These are phyloP conservation scores for Mus musculus DNA, from an alignment of 2,113 vertebrate genomes.

Conservation along the genomic window DNA sequence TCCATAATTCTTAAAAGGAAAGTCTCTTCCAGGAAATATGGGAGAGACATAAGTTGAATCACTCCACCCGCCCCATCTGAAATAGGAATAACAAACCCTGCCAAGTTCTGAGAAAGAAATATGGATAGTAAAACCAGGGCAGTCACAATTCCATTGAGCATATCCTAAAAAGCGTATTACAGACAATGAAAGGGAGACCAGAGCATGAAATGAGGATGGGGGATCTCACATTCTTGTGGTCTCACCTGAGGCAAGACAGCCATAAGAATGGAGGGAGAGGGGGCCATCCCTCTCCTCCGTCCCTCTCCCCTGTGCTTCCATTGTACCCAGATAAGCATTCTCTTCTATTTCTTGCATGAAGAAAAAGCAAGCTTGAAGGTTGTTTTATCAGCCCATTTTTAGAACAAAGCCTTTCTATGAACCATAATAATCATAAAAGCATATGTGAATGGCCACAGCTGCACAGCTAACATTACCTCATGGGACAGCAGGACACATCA, in stretches of 20 bases:
- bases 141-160: background rate
- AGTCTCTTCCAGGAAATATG: background rate
- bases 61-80: background rate
- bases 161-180: background rate
- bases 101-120: background rate
- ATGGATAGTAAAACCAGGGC: background rate
- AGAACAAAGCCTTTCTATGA: background rate
- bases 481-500: background rate
- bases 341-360: background rate
- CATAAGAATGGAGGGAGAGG: background rate
- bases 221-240: background rate
- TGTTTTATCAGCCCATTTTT: background rate
- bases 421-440: background rate
- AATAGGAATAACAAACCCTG: background rate
- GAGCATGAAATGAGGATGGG: background rate
- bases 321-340: background rate
- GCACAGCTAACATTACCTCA: background rate
- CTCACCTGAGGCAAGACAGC: background rate
- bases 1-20: conserved; percentile 2
- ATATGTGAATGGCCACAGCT: background rate
- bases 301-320: background rate
- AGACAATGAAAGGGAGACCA: background rate
- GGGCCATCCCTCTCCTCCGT: no score
- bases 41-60: background rate
- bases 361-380: background rate